Evolutionary conservation across 1,140 invertebrate species (phyloP).

Genomic region (Tetranychus cinnabarinus): DNA sequence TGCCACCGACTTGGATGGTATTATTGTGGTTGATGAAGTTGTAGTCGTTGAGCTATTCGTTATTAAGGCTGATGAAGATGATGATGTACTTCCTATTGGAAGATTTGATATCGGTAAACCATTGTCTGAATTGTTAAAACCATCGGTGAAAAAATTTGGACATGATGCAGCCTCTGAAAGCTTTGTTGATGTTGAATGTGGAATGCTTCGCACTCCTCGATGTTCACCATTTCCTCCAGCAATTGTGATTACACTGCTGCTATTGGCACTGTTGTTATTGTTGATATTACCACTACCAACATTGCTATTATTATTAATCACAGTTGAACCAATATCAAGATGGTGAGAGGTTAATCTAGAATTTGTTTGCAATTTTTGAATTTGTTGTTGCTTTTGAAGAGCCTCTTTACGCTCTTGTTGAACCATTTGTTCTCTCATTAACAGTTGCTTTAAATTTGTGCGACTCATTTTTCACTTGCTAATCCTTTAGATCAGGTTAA

Average conservation of each 20-base stretch:
- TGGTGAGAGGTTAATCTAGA: neutral
- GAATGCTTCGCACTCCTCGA: neutral
- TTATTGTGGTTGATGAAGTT: neutral
- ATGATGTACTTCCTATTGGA: no score
- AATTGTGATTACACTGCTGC: neutral
- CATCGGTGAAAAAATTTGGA: no score
- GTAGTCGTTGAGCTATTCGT: neutral
- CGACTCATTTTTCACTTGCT: neutral
- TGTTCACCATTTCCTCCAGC: neutral
- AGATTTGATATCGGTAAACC: no score
- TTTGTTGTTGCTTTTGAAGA: neutral
- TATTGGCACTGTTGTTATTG: neutral
- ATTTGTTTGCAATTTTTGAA: neutral
- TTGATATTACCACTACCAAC: neutral
- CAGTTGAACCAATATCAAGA: neutral
- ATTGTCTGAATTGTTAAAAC: no score
- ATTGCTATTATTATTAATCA: no score
- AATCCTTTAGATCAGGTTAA: no score
- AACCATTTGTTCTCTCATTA: neutral
- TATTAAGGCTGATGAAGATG: neutral
- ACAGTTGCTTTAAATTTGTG: conserved; percentile 1
- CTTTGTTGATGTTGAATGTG: no score
- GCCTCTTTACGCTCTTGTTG: neutral
- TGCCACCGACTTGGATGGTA: neutral
- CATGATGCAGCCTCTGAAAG: no score